Evolutionary conservation across 2,888 invertebrate genomes (phyloP), one percentile per base, ranked within the genome.

Genomic region (Brachylomia viminalis): DNA sequence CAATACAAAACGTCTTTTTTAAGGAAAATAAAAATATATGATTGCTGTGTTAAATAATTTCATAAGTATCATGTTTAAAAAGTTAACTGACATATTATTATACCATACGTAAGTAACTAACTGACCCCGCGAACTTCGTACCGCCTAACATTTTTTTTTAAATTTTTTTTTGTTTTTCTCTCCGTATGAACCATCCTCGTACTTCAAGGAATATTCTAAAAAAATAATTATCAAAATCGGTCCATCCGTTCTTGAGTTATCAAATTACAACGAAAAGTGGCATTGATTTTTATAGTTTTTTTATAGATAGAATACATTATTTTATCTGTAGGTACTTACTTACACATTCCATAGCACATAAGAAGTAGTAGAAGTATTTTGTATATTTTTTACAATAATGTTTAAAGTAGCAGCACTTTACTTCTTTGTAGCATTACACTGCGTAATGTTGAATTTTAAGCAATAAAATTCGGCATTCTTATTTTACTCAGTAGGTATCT

Each of bases 31-130:
- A 70, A 70, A 70, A 74, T 33, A 52, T 33, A 33, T 33, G 30
- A 75, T 64, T 62, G 13, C 17, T 68, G 30, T 70, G 38, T 64
- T 64, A 15, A 71, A 70, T 82, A 54, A 54, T 84, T 69, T 84
- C 64, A 47, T 73, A 54, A 54, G 54, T 27, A 66, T 59, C 62
- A 58, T 72, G 58, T 72, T 47, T 62, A 47, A n/a, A n/a, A n/a
- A 38, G 33, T 82, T 77, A 67, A 80, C 42, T 79, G 82, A 79
- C 84, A 65, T 73, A 68, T 72, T 75, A n/a, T n/a, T n/a, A n/a
- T n/a, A n/a, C n/a, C n/a, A n/a, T n/a, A n/a, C n/a, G n/a, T n/a
- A n/a, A n/a, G n/a, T n/a, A n/a, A n/a, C n/a, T n/a, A n/a, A n/a
- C n/a, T n/a, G n/a, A n/a, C n/a, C n/a, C n/a, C n/a, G n/a, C n/a